phyloP scores from a whole-genome alignment of 2,797 vertebrate genomes.

The Limnodromus scolopaceus region DNA sequence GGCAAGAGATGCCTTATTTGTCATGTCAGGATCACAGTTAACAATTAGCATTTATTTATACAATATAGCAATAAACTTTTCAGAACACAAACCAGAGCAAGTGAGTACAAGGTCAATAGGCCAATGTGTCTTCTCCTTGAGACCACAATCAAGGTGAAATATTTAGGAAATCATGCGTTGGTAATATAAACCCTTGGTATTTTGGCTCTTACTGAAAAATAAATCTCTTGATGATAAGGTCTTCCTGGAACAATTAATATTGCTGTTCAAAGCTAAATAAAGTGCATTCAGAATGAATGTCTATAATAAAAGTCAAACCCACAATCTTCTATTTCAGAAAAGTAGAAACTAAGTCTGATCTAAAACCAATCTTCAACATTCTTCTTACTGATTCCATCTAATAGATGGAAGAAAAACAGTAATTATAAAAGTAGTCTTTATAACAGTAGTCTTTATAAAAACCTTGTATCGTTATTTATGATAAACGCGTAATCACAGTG shows the following conservation, averaged over 20 bases:
- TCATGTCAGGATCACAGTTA: background rate
- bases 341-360: background rate
- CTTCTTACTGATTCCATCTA: background rate
- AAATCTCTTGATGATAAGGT: background rate
- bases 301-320: background rate
- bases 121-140: background rate
- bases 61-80: background rate
- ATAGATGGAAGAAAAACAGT: background rate
- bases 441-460: background rate
- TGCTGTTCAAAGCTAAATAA: background rate
- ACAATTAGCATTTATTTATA: background rate
- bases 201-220: background rate
- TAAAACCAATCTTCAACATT: background rate
- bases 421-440: background rate
- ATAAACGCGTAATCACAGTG: background rate
- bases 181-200: background rate
- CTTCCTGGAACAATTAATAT: background rate
- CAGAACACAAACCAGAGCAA: background rate
- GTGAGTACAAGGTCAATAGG: background rate
- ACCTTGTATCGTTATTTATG: background rate
- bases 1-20: background rate
- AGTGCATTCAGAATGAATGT: background rate
- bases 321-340: background rate
- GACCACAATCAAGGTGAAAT: background rate
- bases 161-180: background rate